A percentile compares a stretch with the other conserved stretches of the same genome.
Evolutionary conservation across 2,113 vertebrate genomes (phyloP).

Genomic region (Upupa epops): DNA sequence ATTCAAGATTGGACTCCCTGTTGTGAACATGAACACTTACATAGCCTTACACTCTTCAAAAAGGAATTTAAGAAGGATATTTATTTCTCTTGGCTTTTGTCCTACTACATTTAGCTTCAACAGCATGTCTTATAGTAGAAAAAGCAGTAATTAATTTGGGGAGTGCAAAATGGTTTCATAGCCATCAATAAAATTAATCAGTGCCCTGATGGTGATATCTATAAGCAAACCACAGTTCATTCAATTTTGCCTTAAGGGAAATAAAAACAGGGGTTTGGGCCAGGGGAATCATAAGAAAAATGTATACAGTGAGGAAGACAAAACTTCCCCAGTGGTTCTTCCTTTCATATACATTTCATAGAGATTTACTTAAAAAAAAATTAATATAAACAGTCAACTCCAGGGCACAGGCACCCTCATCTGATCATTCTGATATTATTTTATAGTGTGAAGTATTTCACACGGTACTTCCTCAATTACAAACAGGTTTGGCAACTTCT

Average conservation of each 20-base stretch:
- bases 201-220: not conserved
- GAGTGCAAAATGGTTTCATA: not conserved
- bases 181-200: slow-evolving; percentile 9
- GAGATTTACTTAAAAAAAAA: too few species aligned
- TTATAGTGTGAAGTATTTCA: not conserved
- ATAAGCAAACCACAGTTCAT: not conserved
- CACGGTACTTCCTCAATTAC: not conserved
- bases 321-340: not conserved
- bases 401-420: not conserved
- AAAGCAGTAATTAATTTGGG: slow-evolving; percentile 3
- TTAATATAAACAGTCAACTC: not conserved
- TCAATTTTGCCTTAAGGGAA: not conserved
- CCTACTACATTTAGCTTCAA: slow-evolving; percentile 28
- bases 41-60: not conserved
- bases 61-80: not conserved
- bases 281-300: not conserved
- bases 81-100: not conserved
- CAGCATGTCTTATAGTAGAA: not conserved
- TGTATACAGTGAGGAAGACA: not conserved
- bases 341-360: not conserved
- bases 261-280: not conserved
- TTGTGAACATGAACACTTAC: not conserved
- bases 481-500: not conserved
- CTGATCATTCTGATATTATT: not conserved
- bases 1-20: not conserved